These are phyloP conservation scores for Stigmatopora nigra DNA, from an alignment of 2,113 vertebrate genomes.

Conservation along the genomic window DNA sequence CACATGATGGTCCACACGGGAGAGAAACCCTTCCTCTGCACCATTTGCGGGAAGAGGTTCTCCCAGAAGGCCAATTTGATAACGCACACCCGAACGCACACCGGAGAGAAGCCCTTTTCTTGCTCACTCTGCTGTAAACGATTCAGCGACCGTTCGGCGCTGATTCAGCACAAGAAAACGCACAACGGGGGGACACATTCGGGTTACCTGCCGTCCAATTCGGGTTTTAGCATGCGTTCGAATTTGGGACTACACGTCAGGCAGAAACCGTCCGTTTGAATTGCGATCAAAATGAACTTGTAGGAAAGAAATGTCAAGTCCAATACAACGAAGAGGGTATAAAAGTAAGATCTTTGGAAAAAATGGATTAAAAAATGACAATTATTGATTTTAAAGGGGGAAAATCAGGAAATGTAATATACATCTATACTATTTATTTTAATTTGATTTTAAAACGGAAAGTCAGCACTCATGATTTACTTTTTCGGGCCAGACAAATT, in stretches of 20 bases:
- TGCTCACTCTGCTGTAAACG: neutral
- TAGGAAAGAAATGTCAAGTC: neutral
- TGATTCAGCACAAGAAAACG: slow-evolving; percentile 4
- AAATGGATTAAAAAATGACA: too few species aligned
- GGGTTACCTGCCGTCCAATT: neutral
- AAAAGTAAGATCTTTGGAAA: too few species aligned
- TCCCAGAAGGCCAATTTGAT: slow-evolving; percentile 5
- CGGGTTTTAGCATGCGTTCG: neutral
- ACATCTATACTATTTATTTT: too few species aligned
- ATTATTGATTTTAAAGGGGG: too few species aligned
- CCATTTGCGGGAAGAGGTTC: neutral
- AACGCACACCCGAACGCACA: slow-evolving; percentile 1
- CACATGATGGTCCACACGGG: slow-evolving; percentile 2
- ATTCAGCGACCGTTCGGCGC: neutral
- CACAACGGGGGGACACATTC: neutral
- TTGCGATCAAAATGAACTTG: neutral
- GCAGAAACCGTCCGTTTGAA: neutral
- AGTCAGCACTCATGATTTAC: too few species aligned
- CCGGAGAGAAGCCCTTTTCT: neutral
- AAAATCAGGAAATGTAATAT: too few species aligned
- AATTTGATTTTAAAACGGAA: too few species aligned
- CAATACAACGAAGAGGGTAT: neutral
- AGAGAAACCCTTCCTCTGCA: neutral
- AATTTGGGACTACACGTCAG: neutral
- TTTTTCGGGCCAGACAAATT: too few species aligned